Conservation (phyloP, 2,888 invertebrate species). For the Drosophila atripex region DNA sequence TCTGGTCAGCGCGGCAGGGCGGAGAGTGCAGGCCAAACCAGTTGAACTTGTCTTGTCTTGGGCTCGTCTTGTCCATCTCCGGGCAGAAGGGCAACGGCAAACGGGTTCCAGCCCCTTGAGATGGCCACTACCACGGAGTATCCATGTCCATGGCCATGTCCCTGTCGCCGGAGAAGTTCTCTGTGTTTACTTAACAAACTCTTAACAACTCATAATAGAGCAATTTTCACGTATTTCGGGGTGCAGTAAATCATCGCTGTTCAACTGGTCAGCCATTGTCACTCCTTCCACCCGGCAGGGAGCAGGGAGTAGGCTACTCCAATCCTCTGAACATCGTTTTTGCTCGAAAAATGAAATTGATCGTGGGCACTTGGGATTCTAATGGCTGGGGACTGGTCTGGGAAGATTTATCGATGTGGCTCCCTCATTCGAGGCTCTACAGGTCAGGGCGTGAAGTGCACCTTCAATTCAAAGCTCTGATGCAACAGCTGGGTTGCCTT, state of each 20-base stretch:
- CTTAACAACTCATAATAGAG: slow-evolving; percentile 83
- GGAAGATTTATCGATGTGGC: slow-evolving; percentile 58
- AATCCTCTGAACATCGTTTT: slow-evolving; percentile 6
- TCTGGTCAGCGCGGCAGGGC: slow-evolving; percentile 58
- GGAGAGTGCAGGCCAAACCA: slow-evolving; percentile 63
- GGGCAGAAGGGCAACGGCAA: slow-evolving; percentile 41
- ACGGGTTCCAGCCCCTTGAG: slow-evolving; percentile 68
- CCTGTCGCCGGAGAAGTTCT: slow-evolving; percentile 37
- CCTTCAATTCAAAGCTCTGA: slow-evolving; percentile 32
- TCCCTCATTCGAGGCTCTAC: slow-evolving; percentile 50
- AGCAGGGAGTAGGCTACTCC: slow-evolving; percentile 9
- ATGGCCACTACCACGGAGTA: slow-evolving; percentile 14
- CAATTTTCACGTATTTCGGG: slow-evolving; percentile 81
- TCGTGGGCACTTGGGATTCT: slow-evolving; percentile 63
- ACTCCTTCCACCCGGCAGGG: slow-evolving; percentile 58
- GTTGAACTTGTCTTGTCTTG: slow-evolving; percentile 62
- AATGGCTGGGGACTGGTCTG: slow-evolving; percentile 48
- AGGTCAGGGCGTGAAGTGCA: slow-evolving; percentile 38
- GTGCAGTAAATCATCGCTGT: slow-evolving; percentile 65
- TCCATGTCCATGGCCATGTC: slow-evolving; percentile 39
- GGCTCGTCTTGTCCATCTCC: slow-evolving; percentile 23
- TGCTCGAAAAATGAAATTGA: slow-evolving; percentile 67
- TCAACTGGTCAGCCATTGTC: slow-evolving; percentile 61
- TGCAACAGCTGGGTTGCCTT: slow-evolving; percentile 18
- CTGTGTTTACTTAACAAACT: slow-evolving; percentile 76